Conservation (phyloP, 2,797 vertebrate species). For the Clarias platycephalus region DNA sequence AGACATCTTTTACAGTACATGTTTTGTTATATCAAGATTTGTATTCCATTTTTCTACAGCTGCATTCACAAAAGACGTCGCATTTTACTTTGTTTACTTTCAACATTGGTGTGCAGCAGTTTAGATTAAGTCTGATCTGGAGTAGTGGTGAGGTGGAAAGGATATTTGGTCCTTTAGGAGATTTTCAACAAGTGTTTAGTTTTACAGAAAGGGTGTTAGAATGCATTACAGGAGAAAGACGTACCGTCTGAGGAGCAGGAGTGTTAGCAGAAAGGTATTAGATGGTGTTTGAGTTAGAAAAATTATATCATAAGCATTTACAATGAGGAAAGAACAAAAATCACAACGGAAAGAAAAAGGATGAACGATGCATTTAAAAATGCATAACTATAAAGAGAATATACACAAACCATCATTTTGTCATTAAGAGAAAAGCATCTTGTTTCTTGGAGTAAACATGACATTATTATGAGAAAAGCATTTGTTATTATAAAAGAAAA, state of each 20-base stretch:
- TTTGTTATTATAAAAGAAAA: not conserved
- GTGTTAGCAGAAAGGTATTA: slow-evolving; percentile 10
- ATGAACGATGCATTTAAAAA: not conserved
- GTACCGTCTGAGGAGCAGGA: not conserved
- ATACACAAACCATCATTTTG: not conserved
- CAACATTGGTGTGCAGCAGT: not conserved
- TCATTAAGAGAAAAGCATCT: not conserved
- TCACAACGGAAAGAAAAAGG: not conserved
- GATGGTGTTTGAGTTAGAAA: not conserved
- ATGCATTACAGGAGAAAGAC: not conserved
- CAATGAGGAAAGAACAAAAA: not conserved
- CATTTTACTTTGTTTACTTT: not conserved
- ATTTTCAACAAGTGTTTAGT: not conserved
- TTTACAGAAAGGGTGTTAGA: not conserved
- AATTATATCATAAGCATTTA: not conserved
- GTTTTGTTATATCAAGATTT: not conserved
- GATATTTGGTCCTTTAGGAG: not conserved
- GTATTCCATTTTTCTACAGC: not conserved
- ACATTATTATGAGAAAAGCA: not conserved
- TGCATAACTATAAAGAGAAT: not conserved
- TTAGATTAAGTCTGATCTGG: not conserved
- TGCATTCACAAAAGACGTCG: not conserved
- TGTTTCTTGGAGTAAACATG: not conserved
- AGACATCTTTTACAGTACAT: slow-evolving; percentile 20
- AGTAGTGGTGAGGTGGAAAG: not conserved